These are phyloP conservation scores for Drosophila conformis DNA, from an alignment of 2,888 invertebrate genomes.

Conservation along the genomic window DNA sequence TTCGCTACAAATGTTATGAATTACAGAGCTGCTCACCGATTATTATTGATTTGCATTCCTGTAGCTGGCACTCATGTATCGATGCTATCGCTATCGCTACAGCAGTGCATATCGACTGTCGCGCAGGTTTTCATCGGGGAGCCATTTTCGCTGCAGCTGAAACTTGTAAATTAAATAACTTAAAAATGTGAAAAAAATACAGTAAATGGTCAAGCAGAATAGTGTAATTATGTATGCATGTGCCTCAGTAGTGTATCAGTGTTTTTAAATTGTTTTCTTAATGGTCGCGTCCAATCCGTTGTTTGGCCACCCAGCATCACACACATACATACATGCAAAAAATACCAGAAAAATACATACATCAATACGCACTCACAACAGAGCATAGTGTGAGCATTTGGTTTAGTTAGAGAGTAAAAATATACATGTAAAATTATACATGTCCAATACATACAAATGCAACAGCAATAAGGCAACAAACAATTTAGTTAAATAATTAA, in stretches of 20 bases:
- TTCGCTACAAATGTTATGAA: background rate
- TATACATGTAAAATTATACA: slow-evolving; percentile 39
- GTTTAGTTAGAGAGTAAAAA: slow-evolving; percentile 56
- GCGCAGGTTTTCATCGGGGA: slow-evolving; percentile 59
- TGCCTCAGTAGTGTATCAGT: slow-evolving; percentile 47
- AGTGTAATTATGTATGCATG: slow-evolving; percentile 56
- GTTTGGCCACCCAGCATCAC: slow-evolving; percentile 70
- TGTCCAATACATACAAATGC: slow-evolving; percentile 33
- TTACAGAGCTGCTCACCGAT: background rate
- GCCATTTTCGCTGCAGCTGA: slow-evolving; percentile 65
- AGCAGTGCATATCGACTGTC: slow-evolving; percentile 51
- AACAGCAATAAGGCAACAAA: slow-evolving; percentile 42
- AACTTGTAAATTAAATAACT: slow-evolving; percentile 61
- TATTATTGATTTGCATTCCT: slow-evolving; percentile 14
- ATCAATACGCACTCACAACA: slow-evolving; percentile 44
- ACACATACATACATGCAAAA: slow-evolving; percentile 47
- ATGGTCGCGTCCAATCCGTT: slow-evolving; percentile 51
- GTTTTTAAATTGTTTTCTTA: slow-evolving; percentile 55
- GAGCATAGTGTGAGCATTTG: slow-evolving; percentile 57
- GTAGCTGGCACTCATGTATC: background rate
- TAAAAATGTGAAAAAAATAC: slow-evolving; percentile 70
- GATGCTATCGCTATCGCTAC: slow-evolving; percentile 43
- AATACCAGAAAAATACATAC: slow-evolving; percentile 50
- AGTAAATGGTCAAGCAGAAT: slow-evolving; percentile 35
- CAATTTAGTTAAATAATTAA: slow-evolving; percentile 38